These are phyloP conservation scores for Pyrocephalus nanus DNA, from an alignment of 2,797 vertebrate species.

Conservation along the genomic window DNA sequence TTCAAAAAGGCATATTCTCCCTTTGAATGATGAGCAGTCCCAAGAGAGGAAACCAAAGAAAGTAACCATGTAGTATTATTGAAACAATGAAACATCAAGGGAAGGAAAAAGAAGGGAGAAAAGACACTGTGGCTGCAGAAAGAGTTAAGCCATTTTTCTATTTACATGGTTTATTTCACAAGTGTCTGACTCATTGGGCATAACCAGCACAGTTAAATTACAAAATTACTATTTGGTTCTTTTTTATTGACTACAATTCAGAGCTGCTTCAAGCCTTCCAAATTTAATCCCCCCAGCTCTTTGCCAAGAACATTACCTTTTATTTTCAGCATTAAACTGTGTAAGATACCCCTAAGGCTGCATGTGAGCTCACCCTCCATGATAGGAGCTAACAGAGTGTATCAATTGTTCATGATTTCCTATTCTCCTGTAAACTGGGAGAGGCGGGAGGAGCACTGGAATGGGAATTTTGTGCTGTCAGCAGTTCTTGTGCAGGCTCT, in stretches of 20 bases:
- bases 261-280: constrained; percentile 78
- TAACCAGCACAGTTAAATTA: constrained; percentile 83
- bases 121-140: neutral
- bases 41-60: neutral
- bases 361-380: constrained; percentile 82
- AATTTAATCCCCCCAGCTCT: constrained; percentile 83
- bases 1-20: neutral
- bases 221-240: constrained; percentile 82
- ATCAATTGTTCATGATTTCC: constrained; percentile 89
- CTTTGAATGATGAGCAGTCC: constrained; percentile 7
- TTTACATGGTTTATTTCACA: constrained; percentile 83
- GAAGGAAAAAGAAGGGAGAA: neutral
- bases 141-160: constrained; percentile 79
- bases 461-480: constrained; percentile 82
- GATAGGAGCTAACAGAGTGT: constrained; percentile 89
- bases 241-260: constrained; percentile 84
- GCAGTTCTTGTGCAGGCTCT: constrained; percentile 81
- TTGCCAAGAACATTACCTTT: constrained; percentile 84
- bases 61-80: neutral
- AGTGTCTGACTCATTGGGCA: constrained; percentile 80
- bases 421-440: constrained; percentile 87
- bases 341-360: constrained; percentile 85
- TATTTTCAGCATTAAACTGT: constrained; percentile 87
- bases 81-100: neutral
- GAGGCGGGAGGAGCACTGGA: constrained; percentile 75